A percentile compares a stretch with the other conserved stretches of the same genome.
These are phyloP conservation scores for Daktulosphaira vitifoliae DNA, from an alignment of 1,140 invertebrate species.

Conservation along the genomic window DNA sequence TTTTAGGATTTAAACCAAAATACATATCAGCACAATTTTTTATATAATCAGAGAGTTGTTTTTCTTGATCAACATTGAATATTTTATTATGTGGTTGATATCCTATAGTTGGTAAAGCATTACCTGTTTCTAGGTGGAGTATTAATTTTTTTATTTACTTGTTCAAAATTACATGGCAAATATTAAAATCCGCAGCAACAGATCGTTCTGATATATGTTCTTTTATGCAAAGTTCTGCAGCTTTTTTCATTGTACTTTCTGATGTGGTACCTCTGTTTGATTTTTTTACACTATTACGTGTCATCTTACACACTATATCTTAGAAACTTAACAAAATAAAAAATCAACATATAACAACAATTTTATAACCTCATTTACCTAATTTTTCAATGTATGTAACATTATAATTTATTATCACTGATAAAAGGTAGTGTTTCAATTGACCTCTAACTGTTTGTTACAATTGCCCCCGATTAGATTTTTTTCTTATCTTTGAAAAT, in stretches of 20 bases:
- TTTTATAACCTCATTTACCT: too few species aligned
- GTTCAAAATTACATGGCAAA: slow-evolving; percentile 1
- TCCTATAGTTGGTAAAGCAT: background rate
- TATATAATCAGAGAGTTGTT: background rate
- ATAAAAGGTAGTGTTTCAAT: too few species aligned
- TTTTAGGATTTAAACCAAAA: background rate
- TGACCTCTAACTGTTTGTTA: too few species aligned
- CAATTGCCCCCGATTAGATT: too few species aligned
- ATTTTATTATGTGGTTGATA: background rate
- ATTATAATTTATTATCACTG: too few species aligned
- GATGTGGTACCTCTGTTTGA: background rate
- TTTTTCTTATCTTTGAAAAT: too few species aligned
- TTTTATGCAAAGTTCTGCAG: background rate
- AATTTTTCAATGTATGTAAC: too few species aligned
- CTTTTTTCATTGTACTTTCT: background rate
- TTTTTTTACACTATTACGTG: background rate
- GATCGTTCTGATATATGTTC: background rate
- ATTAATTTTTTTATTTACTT: background rate
- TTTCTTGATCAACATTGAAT: background rate
- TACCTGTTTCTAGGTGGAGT: background rate
- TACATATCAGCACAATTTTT: background rate
- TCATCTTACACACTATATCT: background rate
- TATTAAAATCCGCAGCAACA: background rate
- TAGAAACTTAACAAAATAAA: too few species aligned
- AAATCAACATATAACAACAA: too few species aligned